A percentile compares a stretch with the other conserved stretches of the same genome.
Conservation (phyloP, 2,888 invertebrate genomes). For the Parelbella ahira region DNA sequence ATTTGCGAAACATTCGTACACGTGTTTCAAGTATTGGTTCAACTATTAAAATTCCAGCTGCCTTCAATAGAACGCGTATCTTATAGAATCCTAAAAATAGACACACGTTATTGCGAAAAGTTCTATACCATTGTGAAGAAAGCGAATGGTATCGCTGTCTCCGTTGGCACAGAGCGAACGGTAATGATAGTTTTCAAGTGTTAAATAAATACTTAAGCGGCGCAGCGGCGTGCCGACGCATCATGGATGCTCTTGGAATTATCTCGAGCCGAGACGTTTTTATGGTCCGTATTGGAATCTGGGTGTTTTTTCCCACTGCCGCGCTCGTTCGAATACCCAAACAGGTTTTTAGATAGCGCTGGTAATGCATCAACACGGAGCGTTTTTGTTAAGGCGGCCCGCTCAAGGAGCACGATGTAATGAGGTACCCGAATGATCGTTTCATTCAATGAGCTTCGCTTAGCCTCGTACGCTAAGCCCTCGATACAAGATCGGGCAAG, state of each 20-base stretch:
- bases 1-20: too few relatives aligned
- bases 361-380: conserved; percentile 74
- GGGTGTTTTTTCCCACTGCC: conserved; percentile 70
- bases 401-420: conserved; percentile 67
- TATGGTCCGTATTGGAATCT: conserved; percentile 78
- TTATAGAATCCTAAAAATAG: conserved; percentile 1
- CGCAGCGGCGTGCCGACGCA: conserved; percentile 39
- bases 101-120: neutral
- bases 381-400: conserved; percentile 73
- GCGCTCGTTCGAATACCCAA: conserved; percentile 67
- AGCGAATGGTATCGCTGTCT: conserved; percentile 2
- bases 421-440: conserved; percentile 62
- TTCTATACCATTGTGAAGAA: conserved; percentile 1
- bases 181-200: conserved; percentile 51
- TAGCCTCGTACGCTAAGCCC: neutral
- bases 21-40: too few relatives aligned
- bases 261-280: conserved; percentile 74
- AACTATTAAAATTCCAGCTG: too few relatives aligned
- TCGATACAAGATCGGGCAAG: too few relatives aligned
- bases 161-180: conserved; percentile 3
- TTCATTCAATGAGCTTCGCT: conserved; percentile 55
- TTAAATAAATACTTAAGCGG: conserved; percentile 54
- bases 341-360: conserved; percentile 79
- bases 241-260: conserved; percentile 67
- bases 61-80: too few relatives aligned